These are phyloP conservation scores for Jordanella pulchra DNA, from an alignment of 2,797 vertebrate species.

Conservation along the genomic window DNA sequence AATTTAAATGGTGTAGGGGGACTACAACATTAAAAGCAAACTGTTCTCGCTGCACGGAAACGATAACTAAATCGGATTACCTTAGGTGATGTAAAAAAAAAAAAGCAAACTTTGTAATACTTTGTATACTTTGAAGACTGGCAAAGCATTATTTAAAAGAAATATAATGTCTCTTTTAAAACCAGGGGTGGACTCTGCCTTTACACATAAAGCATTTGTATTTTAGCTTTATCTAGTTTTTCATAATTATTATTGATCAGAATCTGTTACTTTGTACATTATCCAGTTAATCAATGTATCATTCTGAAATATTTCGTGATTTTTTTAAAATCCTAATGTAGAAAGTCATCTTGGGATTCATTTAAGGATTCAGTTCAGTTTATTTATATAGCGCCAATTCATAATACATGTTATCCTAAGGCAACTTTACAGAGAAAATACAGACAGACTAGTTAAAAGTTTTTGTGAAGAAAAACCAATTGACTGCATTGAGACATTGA, in stretches of 20 bases:
- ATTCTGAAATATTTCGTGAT: too few relatives aligned
- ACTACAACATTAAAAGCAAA: neutral
- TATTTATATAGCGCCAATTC: too few relatives aligned
- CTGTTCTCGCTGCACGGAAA: neutral
- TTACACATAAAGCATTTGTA: neutral
- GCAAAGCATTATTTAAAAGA: too few relatives aligned
- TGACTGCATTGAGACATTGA: too few relatives aligned
- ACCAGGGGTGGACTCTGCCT: neutral
- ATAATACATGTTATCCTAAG: too few relatives aligned
- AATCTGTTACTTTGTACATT: neutral
- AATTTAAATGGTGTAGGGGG: neutral
- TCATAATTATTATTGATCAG: neutral
- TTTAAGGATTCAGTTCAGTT: too few relatives aligned
- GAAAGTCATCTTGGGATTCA: too few relatives aligned
- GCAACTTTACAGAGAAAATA: too few relatives aligned
- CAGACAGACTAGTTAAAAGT: too few relatives aligned
- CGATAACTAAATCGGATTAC: neutral
- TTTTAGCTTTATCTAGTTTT: neutral
- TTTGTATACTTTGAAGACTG: neutral
- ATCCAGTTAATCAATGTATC: neutral
- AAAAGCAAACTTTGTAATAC: too few relatives aligned
- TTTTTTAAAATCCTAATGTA: too few relatives aligned
- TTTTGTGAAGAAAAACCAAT: too few relatives aligned
- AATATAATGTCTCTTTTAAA: neutral
- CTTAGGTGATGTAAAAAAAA: neutral